Conservation (phyloP, 2,113 vertebrate species). For the Atrichornis clamosus region DNA sequence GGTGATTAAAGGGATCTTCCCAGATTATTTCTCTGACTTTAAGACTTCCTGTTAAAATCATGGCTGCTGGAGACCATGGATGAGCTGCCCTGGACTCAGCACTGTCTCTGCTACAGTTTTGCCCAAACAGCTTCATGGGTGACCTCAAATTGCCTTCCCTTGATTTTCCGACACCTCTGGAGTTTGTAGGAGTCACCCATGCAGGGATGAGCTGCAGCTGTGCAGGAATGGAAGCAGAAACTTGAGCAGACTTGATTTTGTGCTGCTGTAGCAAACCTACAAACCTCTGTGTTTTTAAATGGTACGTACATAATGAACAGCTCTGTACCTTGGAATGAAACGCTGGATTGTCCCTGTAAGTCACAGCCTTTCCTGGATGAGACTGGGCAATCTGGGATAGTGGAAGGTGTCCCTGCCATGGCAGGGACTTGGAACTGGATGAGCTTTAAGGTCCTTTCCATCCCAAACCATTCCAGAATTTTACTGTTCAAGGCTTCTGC, state of each 20-base stretch:
- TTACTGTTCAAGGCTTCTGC: not conserved
- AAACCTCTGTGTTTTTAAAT: not conserved
- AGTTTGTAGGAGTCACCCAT: not conserved
- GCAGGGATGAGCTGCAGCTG: not conserved
- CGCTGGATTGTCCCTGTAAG: not conserved
- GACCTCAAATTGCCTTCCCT: not conserved
- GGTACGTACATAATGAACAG: accelerated
- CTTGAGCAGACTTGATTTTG: not conserved
- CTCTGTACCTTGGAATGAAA: not conserved
- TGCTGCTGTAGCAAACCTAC: not conserved
- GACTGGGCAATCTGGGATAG: not conserved
- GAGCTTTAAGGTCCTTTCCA: not conserved
- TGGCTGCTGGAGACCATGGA: not conserved
- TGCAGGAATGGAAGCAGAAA: not conserved
- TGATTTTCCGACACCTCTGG: not conserved
- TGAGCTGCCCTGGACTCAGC: not conserved
- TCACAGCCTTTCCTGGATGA: not conserved
- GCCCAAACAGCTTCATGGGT: not conserved
- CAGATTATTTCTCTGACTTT: not conserved
- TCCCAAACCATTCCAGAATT: not conserved
- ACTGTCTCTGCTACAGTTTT: not conserved
- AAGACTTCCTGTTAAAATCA: not conserved
- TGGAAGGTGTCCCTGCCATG: not conserved
- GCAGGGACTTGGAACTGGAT: not conserved
- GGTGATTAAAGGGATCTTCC: not conserved